Evolutionary conservation across 2,888 invertebrate species (phyloP).

Genomic region (Belgica antarctica): DNA sequence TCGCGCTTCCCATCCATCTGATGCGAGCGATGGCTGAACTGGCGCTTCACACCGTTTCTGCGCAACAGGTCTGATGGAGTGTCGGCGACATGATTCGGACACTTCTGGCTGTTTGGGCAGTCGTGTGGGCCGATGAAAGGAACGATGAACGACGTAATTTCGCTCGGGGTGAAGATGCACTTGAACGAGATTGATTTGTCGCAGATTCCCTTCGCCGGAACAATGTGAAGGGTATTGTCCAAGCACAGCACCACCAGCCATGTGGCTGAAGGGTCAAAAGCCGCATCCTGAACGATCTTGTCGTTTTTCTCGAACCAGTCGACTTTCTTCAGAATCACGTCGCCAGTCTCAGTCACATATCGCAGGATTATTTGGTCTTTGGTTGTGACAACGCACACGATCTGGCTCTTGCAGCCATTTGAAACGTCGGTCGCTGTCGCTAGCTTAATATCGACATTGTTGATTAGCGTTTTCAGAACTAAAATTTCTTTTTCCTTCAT

Average conservation of each 20-base stretch:
- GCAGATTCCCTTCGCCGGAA: constrained; percentile 51
- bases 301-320: constrained; percentile 53
- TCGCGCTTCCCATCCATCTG: constrained; percentile 20
- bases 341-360: constrained; percentile 50
- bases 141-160: constrained; percentile 55
- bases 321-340: constrained; percentile 53
- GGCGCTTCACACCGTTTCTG: constrained; percentile 8
- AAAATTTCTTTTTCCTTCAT: constrained; percentile 48
- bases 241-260: constrained; percentile 55
- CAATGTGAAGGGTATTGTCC: constrained; percentile 55
- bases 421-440: constrained; percentile 51
- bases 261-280: constrained; percentile 52
- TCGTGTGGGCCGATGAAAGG: constrained; percentile 56
- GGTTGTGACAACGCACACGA: constrained; percentile 53
- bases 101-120: constrained; percentile 54
- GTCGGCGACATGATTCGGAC: constrained; percentile 51
- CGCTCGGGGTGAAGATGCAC: constrained; percentile 50
- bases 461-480: constrained; percentile 52
- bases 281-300: constrained; percentile 58
- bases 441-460: constrained; percentile 54
- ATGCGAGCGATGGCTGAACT: neutral
- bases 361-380: constrained; percentile 54
- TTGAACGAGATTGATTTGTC: constrained; percentile 49
- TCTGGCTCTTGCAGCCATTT: constrained; percentile 51
- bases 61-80: neutral